These are phyloP conservation scores for Pogonocherus hispidulus DNA, from an alignment of 2,888 invertebrate species.

Conservation along the genomic window DNA sequence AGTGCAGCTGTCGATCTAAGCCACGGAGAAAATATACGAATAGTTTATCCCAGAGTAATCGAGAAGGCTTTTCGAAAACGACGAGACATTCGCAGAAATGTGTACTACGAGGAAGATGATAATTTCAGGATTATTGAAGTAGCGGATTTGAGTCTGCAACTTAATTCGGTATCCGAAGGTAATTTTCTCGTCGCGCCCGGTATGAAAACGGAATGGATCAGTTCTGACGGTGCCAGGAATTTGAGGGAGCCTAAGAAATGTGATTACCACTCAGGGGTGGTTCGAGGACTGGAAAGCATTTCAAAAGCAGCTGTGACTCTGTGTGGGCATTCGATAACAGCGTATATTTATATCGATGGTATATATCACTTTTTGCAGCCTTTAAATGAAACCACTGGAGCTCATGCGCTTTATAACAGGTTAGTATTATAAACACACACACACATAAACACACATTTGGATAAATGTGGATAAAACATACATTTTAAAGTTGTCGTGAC, in stretches of 20 bases:
- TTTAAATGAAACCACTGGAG: conserved; percentile 48
- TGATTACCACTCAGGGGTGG: conserved; percentile 59
- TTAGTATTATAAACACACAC: conserved; percentile 29
- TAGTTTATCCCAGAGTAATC: conserved; percentile 55
- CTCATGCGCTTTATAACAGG: conserved; percentile 54
- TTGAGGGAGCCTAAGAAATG: conserved; percentile 48
- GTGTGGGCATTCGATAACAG: conserved; percentile 56
- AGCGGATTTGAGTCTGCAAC: conserved; percentile 59
- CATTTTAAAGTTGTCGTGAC: no score
- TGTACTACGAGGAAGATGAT: conserved; percentile 51
- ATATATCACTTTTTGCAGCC: conserved; percentile 61
- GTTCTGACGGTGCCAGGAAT: conserved; percentile 43
- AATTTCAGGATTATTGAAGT: conserved; percentile 58
- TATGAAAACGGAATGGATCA: conserved; percentile 57
- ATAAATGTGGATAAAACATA: no score
- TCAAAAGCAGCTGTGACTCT: conserved; percentile 60
- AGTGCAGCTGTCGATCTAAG: conserved; percentile 30
- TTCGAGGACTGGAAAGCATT: conserved; percentile 54
- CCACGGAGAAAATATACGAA: conserved; percentile 44
- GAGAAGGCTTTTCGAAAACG: conserved; percentile 43
- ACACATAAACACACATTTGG: no score
- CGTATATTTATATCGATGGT: conserved; percentile 57
- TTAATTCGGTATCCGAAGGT: conserved; percentile 54
- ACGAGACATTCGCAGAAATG: conserved; percentile 51
- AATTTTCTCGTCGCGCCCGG: conserved; percentile 57